Evolutionary conservation across 2,797 vertebrate genomes (phyloP), one percentile per base, ranked within the genome.

Genomic region (Chaetodon trifasciatus): DNA sequence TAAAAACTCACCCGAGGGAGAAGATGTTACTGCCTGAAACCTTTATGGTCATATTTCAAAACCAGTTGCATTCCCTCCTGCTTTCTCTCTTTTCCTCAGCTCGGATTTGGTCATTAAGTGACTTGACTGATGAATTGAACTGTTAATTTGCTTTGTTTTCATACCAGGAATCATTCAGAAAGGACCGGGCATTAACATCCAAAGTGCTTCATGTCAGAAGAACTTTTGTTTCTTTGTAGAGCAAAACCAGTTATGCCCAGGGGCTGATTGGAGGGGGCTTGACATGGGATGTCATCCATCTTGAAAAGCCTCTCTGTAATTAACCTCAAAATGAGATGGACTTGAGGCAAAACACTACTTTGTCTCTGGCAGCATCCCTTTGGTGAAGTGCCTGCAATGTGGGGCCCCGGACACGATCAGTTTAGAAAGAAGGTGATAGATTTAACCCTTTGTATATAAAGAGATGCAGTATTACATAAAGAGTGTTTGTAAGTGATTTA

Each of bases 271-370:
- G 71, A 88, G 79, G 63, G 40, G 0, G 7, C 80, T 76, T 23
- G 35, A 82, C 35, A 69, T 68, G 57, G 63, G 47, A 61, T 80
- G 16, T 78, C 70, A 77, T 58, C 55, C 44, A 66, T 76, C 68
- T 69, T 58, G 47, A 69, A 75, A 79, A 57, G 64, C 57, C 49
- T 71, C 73, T 40, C 37, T 74, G 69, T 81, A 90, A 84, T 88
- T 87, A 81, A 85, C 67, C 65, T 64, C 15, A 35, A 44, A 76
- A 79, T 58, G 12, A 74, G 40, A 81, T 77, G 64, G 78, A 78
- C 70, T 69, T 35, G 57, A 77, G 40, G 72, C 53, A 47, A 63
- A 72, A 46, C 55, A 57, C 55, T 17, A 8, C 50, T 78, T 62
- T 81, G 67, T 78, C 68, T 73, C 62, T 42, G 64, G 75, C 66